Evolutionary conservation across 2,888 invertebrate genomes (phyloP).

Genomic region (Zhengitettix transpicula): DNA sequence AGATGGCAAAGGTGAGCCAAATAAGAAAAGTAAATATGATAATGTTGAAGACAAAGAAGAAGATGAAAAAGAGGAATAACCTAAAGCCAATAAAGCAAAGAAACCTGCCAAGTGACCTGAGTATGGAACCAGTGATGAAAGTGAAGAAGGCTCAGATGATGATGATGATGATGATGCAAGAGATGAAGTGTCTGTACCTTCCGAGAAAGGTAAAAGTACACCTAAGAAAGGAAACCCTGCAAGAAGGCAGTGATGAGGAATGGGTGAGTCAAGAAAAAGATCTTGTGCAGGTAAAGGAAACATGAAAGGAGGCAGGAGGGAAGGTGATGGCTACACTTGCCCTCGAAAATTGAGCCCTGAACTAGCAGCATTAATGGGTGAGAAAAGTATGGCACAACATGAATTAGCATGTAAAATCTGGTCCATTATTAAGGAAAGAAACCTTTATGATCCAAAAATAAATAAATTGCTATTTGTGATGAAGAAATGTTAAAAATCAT

Average conservation of each 20-base stretch:
- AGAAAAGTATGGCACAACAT: constrained; percentile 68
- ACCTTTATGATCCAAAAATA: constrained; percentile 88
- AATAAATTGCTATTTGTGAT: constrained; percentile 88
- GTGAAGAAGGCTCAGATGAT: constrained; percentile 21
- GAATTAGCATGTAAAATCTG: constrained; percentile 82
- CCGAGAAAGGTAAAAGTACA: constrained; percentile 30
- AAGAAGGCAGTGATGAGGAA: constrained; percentile 48
- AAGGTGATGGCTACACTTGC: constrained; percentile 65
- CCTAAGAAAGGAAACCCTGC: constrained; percentile 32
- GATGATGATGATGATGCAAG: constrained; percentile 37
- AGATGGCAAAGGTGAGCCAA: constrained; percentile 26
- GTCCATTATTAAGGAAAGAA: constrained; percentile 76
- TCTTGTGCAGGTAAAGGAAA: constrained; percentile 28
- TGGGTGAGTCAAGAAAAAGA: constrained; percentile 41
- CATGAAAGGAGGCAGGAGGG: constrained; percentile 13
- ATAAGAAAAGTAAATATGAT: constrained; percentile 30
- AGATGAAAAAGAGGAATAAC: constrained; percentile 16
- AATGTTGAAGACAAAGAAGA: constrained; percentile 27
- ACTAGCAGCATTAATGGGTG: constrained; percentile 68
- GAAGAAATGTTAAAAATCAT: constrained; percentile 77
- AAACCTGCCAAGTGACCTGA: constrained; percentile 14
- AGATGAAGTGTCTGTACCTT: constrained; percentile 41
- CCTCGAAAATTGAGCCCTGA: constrained; percentile 72
- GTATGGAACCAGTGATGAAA: constrained; percentile 19
- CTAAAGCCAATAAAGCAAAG: constrained; percentile 14